A percentile compares a stretch with the other conserved stretches of the same genome.
phyloP scores from a whole-genome alignment of 2,797 vertebrate species.

The Pipistrellus pipistrellus region DNA sequence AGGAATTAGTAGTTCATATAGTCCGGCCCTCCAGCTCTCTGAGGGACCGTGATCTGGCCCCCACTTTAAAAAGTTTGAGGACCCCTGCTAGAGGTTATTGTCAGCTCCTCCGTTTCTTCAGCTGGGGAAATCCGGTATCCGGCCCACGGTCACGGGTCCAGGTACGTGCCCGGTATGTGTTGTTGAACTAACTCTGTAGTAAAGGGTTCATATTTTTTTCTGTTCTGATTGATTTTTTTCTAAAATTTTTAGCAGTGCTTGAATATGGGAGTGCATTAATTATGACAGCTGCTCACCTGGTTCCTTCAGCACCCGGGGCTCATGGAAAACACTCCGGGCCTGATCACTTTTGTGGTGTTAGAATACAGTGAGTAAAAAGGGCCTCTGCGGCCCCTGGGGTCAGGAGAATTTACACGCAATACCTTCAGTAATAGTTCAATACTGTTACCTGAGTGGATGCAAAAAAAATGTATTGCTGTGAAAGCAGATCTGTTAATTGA shows the following conservation, averaged over 20 bases:
- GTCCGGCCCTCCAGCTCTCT: no score
- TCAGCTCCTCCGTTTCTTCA: background rate
- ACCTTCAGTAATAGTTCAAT: background rate
- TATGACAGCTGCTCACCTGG: background rate
- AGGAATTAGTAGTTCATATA: no score
- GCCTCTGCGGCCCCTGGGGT: background rate
- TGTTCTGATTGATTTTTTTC: constrained; percentile 13
- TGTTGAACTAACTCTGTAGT: background rate
- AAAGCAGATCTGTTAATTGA: constrained; percentile 27
- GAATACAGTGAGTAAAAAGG: background rate
- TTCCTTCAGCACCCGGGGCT: background rate
- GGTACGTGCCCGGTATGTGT: background rate
- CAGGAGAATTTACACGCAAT: background rate
- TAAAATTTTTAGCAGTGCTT: background rate
- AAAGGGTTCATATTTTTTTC: background rate
- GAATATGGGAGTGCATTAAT: background rate
- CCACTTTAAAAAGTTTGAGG: no score
- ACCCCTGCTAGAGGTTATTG: background rate
- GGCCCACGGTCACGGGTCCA: background rate
- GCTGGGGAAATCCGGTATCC: background rate
- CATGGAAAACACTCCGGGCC: background rate
- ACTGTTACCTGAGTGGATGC: background rate
- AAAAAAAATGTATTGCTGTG: background rate
- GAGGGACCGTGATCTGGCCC: no score
- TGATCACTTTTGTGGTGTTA: background rate